Percentiles rank a stretch among this genome's conserved stretches.
Conservation (phyloP, 1,140 invertebrate genomes). For the Megathymus violae region DNA sequence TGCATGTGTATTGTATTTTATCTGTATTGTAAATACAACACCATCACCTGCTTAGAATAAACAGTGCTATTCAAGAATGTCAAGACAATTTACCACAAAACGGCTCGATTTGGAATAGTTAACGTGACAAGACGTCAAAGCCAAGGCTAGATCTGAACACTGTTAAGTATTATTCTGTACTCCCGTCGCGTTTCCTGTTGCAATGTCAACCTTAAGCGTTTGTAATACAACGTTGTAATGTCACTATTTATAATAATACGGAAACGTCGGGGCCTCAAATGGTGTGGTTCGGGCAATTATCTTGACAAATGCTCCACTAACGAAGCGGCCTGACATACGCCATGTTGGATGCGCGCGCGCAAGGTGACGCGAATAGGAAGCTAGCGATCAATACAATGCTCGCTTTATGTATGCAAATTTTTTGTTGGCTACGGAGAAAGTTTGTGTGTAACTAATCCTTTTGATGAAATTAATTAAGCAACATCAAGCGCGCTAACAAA, state of each 20-base stretch:
- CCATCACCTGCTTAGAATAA: constrained; percentile 22
- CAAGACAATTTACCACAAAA: constrained; percentile 49
- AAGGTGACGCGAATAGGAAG: constrained; percentile 64
- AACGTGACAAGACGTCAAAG: constrained; percentile 66
- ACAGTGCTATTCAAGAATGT: constrained; percentile 35
- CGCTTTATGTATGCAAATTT: constrained; percentile 57
- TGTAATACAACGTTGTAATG: constrained; percentile 31
- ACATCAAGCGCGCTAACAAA: too few relatives aligned
- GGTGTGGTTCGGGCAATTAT: constrained; percentile 68
- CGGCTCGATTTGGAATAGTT: constrained; percentile 48
- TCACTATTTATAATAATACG: constrained; percentile 63
- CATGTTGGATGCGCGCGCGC: constrained; percentile 61
- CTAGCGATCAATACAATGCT: constrained; percentile 61
- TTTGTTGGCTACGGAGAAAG: constrained; percentile 52
- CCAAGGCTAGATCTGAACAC: constrained; percentile 48
- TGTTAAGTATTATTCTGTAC: constrained; percentile 39
- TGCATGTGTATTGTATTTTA: constrained; percentile 3
- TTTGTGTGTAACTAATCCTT: constrained; percentile 13
- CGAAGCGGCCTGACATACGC: constrained; percentile 61
- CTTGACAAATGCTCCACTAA: constrained; percentile 76
- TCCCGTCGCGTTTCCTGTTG: constrained; percentile 30
- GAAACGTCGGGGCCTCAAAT: constrained; percentile 65
- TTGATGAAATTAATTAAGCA: too few relatives aligned
- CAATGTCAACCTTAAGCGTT: constrained; percentile 40
- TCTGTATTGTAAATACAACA: constrained; percentile 5